Evolutionary conservation across 2,888 invertebrate species (phyloP), one percentile per base, ranked within the genome.

Genomic region (Notocelia uddmanniana): DNA sequence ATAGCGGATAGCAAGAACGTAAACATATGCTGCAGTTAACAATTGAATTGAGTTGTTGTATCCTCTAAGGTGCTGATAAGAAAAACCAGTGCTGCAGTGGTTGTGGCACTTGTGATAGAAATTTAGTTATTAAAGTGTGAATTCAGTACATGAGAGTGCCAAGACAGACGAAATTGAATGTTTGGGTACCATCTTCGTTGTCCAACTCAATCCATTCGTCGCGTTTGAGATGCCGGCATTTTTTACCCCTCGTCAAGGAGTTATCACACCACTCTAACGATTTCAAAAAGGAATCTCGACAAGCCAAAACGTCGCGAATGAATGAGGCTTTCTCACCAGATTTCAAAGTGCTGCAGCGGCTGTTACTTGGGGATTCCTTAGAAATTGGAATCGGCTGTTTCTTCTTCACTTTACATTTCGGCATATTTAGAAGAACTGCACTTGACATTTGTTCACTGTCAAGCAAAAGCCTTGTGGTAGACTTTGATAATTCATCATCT

Each of bases 221-320:
- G 72, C 84, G 85, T 82, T 87, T 91, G 70, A 93, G 81, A 41
- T 81, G 77, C 64, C 89, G 86, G 81, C 86, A 91, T 74, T 86
- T 90, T 85, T 90, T 93, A 73, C 87, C 85, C 77, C 93, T 87
- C 19, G 91, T 91, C 73, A 94, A 83, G 13, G 94, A 91, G 76
- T 93, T 93, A 78, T 94, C 94, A 78, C 90, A 93, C 90, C 91
- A 93, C 79, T 94, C 94, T 81, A 94, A 79, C 50, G 94, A 92
- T 72, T 87, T 91, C 74, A 94, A 79, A 76, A 94, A 94, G 26
- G 89, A 78, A 78, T 94, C 94, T 67, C 90, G 88, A 81, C 90
- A 93, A 73, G 86, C 85, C 75, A 93, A 76, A 50, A 94, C 85
- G 74, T 94, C 94, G 62, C 88, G 88, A 79, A 94, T 89, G 85